Conservation (phyloP, 1,140 invertebrate species). For the Neodiprion pinetum region DNA sequence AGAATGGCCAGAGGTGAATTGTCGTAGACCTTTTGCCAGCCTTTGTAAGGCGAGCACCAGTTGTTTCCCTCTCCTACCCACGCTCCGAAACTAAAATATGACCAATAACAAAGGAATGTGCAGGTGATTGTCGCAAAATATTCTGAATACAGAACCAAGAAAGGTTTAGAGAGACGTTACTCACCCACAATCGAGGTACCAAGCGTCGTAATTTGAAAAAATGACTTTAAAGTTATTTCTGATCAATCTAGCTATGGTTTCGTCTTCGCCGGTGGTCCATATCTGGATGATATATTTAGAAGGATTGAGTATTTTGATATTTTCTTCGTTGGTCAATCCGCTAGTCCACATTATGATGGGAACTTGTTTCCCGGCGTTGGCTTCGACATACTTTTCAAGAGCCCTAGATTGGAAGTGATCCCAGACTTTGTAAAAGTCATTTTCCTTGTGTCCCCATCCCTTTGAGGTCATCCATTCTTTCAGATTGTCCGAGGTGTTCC, state of each 20-base stretch:
- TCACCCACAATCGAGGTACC: constrained; percentile 85
- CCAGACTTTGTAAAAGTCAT: constrained; percentile 79
- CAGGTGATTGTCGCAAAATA: background rate
- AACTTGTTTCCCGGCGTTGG: constrained; percentile 64
- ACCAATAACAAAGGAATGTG: background rate
- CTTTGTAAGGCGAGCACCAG: constrained; percentile 88
- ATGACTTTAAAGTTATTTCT: constrained; percentile 77
- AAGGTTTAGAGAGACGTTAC: constrained; percentile 33
- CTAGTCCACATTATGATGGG: constrained; percentile 85
- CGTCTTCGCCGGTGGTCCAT: constrained; percentile 74
- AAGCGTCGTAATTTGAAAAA: constrained; percentile 83
- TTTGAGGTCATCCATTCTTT: constrained; percentile 73
- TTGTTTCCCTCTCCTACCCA: constrained; percentile 74
- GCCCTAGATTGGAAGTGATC: constrained; percentile 76
- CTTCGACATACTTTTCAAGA: constrained; percentile 59
- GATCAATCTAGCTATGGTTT: constrained; percentile 70
- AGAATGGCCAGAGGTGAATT: constrained; percentile 72
- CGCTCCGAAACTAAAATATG: constrained; percentile 54
- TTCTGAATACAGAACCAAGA: background rate
- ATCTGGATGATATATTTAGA: constrained; percentile 83
- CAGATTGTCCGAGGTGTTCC: constrained; percentile 75
- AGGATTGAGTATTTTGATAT: constrained; percentile 74
- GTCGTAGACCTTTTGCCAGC: constrained; percentile 86
- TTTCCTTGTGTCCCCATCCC: constrained; percentile 65
- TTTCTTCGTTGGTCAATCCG: constrained; percentile 71